Evolutionary conservation across 2,888 invertebrate species (phyloP).

Genomic region (Leptopilina syphax): DNA sequence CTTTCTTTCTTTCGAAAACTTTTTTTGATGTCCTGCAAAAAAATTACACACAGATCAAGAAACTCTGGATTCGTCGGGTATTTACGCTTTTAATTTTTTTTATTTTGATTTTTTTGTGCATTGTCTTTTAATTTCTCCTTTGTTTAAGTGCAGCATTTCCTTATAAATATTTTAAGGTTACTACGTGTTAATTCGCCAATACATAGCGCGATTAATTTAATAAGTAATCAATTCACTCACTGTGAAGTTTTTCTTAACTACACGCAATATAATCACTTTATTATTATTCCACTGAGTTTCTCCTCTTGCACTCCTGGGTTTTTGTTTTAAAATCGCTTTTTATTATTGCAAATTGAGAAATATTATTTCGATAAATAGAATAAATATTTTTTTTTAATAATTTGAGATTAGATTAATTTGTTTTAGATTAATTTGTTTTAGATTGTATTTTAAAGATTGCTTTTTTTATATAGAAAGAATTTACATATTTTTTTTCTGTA

Average conservation of each 20-base stretch:
- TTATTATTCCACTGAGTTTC: slow-evolving; percentile 26
- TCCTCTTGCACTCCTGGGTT: slow-evolving; percentile 18
- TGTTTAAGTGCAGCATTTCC: neutral
- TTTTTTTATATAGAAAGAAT: too few species aligned
- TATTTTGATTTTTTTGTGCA: neutral
- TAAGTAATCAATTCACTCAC: slow-evolving; percentile 11
- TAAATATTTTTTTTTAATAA: neutral
- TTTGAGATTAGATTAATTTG: neutral
- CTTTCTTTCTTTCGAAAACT: too few species aligned
- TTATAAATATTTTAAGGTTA: slow-evolving; percentile 7
- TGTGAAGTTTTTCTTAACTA: slow-evolving; percentile 29
- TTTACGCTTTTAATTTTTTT: too few species aligned
- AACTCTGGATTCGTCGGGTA: too few species aligned
- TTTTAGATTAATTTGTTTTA: too few species aligned
- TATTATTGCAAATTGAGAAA: neutral
- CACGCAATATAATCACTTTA: slow-evolving; percentile 29
- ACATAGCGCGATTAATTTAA: neutral
- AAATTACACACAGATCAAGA: too few species aligned
- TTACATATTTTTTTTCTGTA: too few species aligned
- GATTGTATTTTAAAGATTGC: too few species aligned
- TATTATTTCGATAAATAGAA: too few species aligned
- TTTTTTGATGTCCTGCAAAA: too few species aligned
- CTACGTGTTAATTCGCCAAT: slow-evolving; percentile 17
- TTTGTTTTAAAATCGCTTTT: slow-evolving; percentile 18
- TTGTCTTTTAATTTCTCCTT: too few species aligned